Evolutionary conservation across 2,113 vertebrate genomes (phyloP).

Genomic region (Hystrix brachyura): DNA sequence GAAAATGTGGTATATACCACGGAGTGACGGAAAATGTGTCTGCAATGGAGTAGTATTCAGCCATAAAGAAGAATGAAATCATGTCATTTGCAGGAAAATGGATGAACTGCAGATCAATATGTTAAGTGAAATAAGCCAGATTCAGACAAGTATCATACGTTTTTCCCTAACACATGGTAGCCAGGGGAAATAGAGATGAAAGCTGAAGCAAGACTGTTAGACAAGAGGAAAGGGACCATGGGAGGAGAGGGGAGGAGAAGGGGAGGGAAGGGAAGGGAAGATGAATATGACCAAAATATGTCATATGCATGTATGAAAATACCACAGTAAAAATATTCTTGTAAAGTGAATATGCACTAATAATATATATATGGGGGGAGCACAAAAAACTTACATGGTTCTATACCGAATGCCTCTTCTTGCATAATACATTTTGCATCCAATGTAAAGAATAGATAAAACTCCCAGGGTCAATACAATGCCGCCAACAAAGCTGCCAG

Average conservation of each 20-base stretch:
- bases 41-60: background rate
- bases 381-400: constrained; percentile 89
- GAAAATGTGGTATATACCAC: background rate
- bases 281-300: background rate
- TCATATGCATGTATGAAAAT: background rate
- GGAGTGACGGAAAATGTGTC: background rate
- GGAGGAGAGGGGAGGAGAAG: background rate
- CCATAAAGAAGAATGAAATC: background rate
- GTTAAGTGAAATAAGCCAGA: background rate
- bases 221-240: background rate
- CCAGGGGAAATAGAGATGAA: background rate
- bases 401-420: constrained; percentile 90
- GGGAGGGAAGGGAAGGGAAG: too few relatives aligned
- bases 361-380: background rate
- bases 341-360: background rate
- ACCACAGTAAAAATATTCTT: background rate
- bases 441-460: constrained; percentile 87
- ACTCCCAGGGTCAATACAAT: constrained; percentile 89
- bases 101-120: background rate
- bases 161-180: background rate
- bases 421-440: constrained; percentile 89
- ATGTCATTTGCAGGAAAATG: background rate
- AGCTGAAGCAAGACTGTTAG: background rate
- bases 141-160: background rate
- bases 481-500: constrained; percentile 91